Evolutionary conservation across 2,797 vertebrate genomes (phyloP).

Genomic region (Xenopus petersii): DNA sequence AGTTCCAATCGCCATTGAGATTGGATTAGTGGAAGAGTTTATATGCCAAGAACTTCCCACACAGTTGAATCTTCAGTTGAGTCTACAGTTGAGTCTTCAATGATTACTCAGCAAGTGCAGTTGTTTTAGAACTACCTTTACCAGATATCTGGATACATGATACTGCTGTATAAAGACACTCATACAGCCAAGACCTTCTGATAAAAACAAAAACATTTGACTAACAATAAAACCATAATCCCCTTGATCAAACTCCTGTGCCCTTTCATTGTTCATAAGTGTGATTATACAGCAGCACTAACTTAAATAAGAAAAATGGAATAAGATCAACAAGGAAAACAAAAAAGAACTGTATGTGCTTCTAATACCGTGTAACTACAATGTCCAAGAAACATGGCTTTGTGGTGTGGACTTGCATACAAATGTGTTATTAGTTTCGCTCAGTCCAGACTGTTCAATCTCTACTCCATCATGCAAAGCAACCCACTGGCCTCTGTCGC

Average conservation of each 20-base stretch:
- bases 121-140: too few species aligned
- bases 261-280: neutral
- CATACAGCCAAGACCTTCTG: neutral
- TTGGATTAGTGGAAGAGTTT: too few species aligned
- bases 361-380: conserved; percentile 14
- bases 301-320: too few species aligned
- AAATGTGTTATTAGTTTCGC: neutral
- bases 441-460: conserved; percentile 2
- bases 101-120: too few species aligned
- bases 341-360: conserved; percentile 16
- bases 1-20: too few species aligned
- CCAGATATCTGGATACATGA: neutral
- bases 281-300: neutral
- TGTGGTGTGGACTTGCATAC: neutral
- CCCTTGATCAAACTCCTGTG: neutral
- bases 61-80: too few species aligned
- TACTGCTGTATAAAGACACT: neutral
- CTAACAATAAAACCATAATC: too few species aligned
- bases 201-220: too few species aligned
- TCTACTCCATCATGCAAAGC: conserved; percentile 27
- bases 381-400: conserved; percentile 10
- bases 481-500: neutral
- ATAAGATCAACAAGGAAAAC: neutral
- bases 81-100: too few species aligned
- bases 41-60: too few species aligned